Evolutionary conservation across 1,140 invertebrate genomes (phyloP).

Genomic region (Tetragnatha versicolor): DNA sequence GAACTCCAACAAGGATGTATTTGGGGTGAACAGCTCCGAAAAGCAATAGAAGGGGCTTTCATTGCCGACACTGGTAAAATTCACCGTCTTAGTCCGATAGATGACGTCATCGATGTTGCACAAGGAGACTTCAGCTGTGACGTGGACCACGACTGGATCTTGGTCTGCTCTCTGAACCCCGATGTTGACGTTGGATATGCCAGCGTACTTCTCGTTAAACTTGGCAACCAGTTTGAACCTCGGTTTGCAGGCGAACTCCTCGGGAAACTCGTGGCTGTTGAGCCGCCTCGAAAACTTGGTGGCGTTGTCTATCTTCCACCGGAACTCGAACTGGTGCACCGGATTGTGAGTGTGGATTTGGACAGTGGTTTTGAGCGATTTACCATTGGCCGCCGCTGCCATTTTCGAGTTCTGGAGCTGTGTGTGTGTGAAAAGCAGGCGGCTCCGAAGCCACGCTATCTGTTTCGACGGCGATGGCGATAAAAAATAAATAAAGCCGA

Average conservation of each 20-base stretch:
- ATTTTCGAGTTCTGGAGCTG: not conserved
- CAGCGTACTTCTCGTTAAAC: not conserved
- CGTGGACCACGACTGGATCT: not conserved
- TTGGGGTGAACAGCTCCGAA: not conserved
- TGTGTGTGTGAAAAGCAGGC: not conserved
- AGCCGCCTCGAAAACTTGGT: conserved; percentile 2
- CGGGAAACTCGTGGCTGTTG: not conserved
- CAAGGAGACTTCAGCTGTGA: not conserved
- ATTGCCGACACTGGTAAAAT: not conserved
- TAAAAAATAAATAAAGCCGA: not conserved
- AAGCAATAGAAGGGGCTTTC: not conserved
- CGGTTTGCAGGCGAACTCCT: not conserved
- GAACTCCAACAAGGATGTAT: not conserved
- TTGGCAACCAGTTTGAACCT: not conserved
- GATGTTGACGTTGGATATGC: not conserved
- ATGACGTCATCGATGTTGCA: not conserved
- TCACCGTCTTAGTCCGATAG: not conserved
- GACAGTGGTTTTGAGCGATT: not conserved
- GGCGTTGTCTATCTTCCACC: not conserved
- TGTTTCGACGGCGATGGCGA: not conserved
- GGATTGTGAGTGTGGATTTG: not conserved
- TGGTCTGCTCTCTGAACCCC: not conserved
- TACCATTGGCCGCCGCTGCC: not conserved
- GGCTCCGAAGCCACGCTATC: too few relatives aligned
- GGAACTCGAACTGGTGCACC: not conserved